phyloP scores from a whole-genome alignment of 2,797 vertebrate species.

The Acridotheres tristis region DNA sequence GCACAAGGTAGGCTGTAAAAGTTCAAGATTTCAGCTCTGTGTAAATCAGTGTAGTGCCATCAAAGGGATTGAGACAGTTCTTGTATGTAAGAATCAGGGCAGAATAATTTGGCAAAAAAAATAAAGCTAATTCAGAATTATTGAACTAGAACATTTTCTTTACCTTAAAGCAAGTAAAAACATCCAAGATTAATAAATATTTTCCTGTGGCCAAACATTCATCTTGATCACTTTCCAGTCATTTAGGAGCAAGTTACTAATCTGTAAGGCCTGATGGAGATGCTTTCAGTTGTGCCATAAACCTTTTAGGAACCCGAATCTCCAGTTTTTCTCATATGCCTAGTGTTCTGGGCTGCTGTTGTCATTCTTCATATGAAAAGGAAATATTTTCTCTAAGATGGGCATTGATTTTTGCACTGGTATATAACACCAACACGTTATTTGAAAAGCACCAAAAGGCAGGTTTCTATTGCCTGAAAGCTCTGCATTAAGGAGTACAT shows the following conservation, averaged over 20 bases:
- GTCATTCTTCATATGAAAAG: neutral
- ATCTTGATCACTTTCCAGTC: neutral
- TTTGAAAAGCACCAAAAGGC: neutral
- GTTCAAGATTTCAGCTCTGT: neutral
- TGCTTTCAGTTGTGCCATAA: neutral
- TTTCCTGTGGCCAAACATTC: neutral
- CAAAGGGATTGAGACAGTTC: neutral
- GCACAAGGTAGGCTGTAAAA: neutral
- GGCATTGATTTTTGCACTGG: neutral
- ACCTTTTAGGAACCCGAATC: neutral
- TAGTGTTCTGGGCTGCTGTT: neutral
- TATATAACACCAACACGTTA: neutral
- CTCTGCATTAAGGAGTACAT: neutral
- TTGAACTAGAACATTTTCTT: neutral
- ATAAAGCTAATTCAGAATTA: neutral
- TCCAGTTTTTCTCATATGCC: neutral
- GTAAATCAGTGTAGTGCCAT: neutral
- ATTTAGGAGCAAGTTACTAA: neutral
- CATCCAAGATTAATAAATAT: neutral
- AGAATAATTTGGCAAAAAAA: neutral
- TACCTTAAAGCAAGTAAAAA: neutral
- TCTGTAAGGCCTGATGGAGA: neutral
- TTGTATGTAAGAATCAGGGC: neutral
- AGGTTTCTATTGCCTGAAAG: neutral
- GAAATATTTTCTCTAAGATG: neutral